Base-by-base conservation (phyloP, 2,113 vertebrate species). In the Chaenocephalus aceratus region DNA sequence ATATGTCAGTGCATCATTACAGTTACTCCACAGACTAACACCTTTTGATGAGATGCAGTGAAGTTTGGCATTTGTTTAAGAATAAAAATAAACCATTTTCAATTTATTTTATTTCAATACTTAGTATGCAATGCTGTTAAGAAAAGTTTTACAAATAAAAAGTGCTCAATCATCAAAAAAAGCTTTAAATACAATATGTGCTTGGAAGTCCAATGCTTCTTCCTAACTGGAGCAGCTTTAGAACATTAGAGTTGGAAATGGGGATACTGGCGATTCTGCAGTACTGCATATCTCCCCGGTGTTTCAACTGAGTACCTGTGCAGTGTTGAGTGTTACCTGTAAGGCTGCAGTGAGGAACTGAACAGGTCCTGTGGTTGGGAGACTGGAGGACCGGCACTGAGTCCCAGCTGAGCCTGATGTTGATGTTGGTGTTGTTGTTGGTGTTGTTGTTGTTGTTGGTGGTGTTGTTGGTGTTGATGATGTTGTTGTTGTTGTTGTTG, bases 311-410 rank as follows among this genome's bases (percentile, higher is more conserved):
- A 65, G 18, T 49, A 46, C 7, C 14, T 52, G n/a, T 48, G 63
- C 2, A 15, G 54, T 26, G 18, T 7, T 13, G 23, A 16, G 51
- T 14, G 4, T 86, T 91, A 99, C 98, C 98, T 97, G 56, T 98
- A 99, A 1, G 97, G 96, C 85, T 95, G 98, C 75, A 99, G 94
- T 0, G 98, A 96, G 44, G 97, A 97, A 86, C 95, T 97, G 91
- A 99, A 99, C 63, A 99, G 83, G 75, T 99, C 98, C 60, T 99
- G 98, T 23, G 97, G 96, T 91, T 99, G 98, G 45, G 98, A 99
- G 34, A 98, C 98, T 7, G 98, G 92, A 44, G 98, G 97, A 3
- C 96, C 98, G 7, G 96, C 94, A 80, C 95, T 94, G 54, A 99
- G 94, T 83, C 97, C 96, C 23, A 99, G 91, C 75, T 96, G 98